Evolutionary conservation across 2,888 invertebrate genomes (phyloP).

Genomic region (Desoria tigrina): DNA sequence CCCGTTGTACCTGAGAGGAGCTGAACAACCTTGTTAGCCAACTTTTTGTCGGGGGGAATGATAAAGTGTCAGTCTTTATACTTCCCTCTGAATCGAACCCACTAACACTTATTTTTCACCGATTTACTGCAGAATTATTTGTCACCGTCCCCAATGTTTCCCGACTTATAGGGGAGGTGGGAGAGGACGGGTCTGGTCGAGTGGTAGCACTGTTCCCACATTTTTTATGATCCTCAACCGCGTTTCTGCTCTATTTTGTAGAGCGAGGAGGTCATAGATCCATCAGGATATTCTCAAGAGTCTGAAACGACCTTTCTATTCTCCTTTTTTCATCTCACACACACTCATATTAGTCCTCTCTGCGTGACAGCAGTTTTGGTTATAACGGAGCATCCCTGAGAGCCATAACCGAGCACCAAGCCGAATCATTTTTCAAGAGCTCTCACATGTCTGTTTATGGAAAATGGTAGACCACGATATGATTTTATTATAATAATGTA

Average conservation of each 20-base stretch:
- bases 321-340: background rate
- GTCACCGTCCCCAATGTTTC: slow-evolving; percentile 15
- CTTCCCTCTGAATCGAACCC: slow-evolving; percentile 2
- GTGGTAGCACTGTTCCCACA: no score
- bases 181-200: no score
- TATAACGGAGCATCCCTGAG: background rate
- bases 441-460: slow-evolving; percentile 22
- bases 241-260: background rate
- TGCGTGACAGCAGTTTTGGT: slow-evolving; percentile 1
- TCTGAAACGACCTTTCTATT: slow-evolving; percentile 19
- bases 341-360: slow-evolving; percentile 9
- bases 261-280: slow-evolving; percentile 2
- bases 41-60: background rate
- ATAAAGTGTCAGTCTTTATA: background rate
- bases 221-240: no score
- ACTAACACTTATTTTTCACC: slow-evolving; percentile 11
- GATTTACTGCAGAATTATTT: slow-evolving; percentile 14
- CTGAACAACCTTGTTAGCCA: no score
- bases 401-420: slow-evolving; percentile 1
- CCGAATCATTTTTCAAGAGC: slow-evolving; percentile 21
- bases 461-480: slow-evolving; percentile 10
- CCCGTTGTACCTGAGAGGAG: no score
- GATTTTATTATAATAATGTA: background rate
- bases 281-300: slow-evolving; percentile 20
- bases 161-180: background rate